A percentile compares a stretch with the other conserved stretches of the same genome.
phyloP scores from a whole-genome alignment of 1,140 invertebrate species.

The Drosophila erecta region DNA sequence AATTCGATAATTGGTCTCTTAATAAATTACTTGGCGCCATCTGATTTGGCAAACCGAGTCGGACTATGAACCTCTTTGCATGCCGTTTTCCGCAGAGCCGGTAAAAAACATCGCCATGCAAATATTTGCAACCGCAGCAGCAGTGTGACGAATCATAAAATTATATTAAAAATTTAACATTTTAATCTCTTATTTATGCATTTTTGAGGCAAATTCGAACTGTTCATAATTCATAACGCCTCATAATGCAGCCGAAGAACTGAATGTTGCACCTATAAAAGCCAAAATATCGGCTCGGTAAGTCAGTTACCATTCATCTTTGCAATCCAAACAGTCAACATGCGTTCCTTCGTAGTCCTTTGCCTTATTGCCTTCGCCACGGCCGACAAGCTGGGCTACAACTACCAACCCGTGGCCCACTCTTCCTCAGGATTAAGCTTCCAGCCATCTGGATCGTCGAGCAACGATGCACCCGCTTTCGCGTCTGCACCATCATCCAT shows the following conservation, averaged over 20 bases:
- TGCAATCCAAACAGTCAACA: slow-evolving; percentile 43
- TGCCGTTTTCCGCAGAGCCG: slow-evolving; percentile 8
- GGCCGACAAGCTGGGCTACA: slow-evolving; percentile 78
- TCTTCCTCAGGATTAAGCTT: slow-evolving; percentile 70
- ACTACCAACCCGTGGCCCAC: slow-evolving; percentile 73
- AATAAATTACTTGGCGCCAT: slow-evolving; percentile 80
- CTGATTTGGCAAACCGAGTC: slow-evolving; percentile 56
- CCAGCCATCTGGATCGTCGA: slow-evolving; percentile 45
- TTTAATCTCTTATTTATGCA: slow-evolving; percentile 67
- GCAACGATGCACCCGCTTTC: slow-evolving; percentile 38
- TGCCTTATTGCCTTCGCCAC: slow-evolving; percentile 61
- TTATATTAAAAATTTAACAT: slow-evolving; percentile 52
- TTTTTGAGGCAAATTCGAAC: slow-evolving; percentile 52
- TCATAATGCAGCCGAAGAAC: slow-evolving; percentile 45
- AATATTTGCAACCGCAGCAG: slow-evolving; percentile 48
- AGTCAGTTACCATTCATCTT: slow-evolving; percentile 57
- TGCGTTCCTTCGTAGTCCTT: slow-evolving; percentile 64
- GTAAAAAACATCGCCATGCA: slow-evolving; percentile 20
- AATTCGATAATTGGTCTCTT: slow-evolving; percentile 74
- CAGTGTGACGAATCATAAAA: slow-evolving; percentile 56
- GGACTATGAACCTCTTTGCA: slow-evolving; percentile 43
- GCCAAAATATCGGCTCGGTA: slow-evolving; percentile 6
- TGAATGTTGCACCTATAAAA: slow-evolving; percentile 65
- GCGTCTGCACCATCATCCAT: slow-evolving; percentile 27
- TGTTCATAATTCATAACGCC: slow-evolving; percentile 43